These are phyloP conservation scores for Galendromus occidentalis DNA, from an alignment of 1,140 invertebrate species.

Conservation along the genomic window DNA sequence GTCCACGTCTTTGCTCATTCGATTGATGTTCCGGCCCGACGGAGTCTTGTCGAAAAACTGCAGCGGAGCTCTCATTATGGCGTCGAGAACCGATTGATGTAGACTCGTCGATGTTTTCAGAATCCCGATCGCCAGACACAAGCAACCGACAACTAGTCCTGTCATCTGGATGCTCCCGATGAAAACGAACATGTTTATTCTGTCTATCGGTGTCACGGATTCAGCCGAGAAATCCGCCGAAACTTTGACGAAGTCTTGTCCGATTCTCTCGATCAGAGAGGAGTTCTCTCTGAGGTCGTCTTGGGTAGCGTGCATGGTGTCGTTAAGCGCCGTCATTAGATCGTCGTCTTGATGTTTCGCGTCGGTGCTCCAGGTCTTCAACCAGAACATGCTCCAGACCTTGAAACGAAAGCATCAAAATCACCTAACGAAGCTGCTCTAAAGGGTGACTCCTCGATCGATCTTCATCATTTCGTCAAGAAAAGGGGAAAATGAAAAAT, in stretches of 20 bases:
- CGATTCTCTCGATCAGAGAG: too few relatives aligned
- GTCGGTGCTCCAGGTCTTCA: conserved; percentile 30
- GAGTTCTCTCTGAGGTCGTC: too few relatives aligned
- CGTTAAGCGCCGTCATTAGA: background rate
- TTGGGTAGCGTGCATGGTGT: too few relatives aligned
- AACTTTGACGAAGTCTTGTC: too few relatives aligned
- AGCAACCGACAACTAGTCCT: background rate
- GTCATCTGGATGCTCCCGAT: background rate
- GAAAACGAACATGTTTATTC: background rate
- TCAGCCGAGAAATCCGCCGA: too few relatives aligned
- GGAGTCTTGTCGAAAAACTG: conserved; percentile 41
- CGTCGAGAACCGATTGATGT: conserved; percentile 40
- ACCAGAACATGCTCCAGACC: conserved; percentile 23
- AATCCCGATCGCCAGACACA: background rate
- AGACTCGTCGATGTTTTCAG: conserved; percentile 36
- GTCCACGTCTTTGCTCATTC: conserved; percentile 30
- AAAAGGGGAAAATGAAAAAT: too few relatives aligned
- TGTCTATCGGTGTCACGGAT: background rate
- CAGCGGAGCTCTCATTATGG: conserved; percentile 39
- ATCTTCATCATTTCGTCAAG: too few relatives aligned
- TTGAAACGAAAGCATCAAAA: too few relatives aligned
- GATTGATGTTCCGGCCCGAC: conserved; percentile 32
- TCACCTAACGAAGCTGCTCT: too few relatives aligned
- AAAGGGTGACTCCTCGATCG: too few relatives aligned
- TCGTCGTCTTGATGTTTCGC: background rate